Base-by-base conservation (phyloP, 2,113 vertebrate species). In the Osmerus mordax region DNA sequence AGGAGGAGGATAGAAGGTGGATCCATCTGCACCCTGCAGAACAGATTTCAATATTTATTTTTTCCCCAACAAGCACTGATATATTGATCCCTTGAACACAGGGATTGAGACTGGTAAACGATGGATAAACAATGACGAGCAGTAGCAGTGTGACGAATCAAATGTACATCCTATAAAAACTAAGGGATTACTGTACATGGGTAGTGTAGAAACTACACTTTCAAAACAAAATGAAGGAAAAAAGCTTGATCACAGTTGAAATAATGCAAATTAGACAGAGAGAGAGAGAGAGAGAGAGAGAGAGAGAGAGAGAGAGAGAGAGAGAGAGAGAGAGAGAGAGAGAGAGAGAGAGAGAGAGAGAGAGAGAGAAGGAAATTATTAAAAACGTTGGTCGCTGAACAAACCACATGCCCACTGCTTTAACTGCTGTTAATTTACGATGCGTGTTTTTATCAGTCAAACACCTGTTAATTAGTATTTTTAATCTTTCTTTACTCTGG, bases 381-480 rank as follows among this genome's bases (percentile, higher is more conserved):
- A 56, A 71, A 71, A 13, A 41, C 53, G 68, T 83, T 79, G 63
- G 81, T 69, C 63, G 77, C 77, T 75, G 67, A 74, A 80, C 69
- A 65, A 74, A 80, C 69, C 67, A 52, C 70, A 77, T 85, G 83
- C 81, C 86, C 83, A 83, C 75, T 81, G 87, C 84, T 88, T 80
- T 91, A 90, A 92, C 84, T 78, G 88, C 85, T 79, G 87, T 90
- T 93, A 93, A 94, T 95, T 94, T 93, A 93, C 88, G 88, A 86
- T 86, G 88, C 85, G 74, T 80, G 87, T 84, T 85, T 93, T 94
- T 92, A 94, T 94, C 91, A 85, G 89, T 89, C 87, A 91, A 81
- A 87, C 81, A 83, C 85, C 89, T 91, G 87, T 90, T 94, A 93
- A 94, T 94, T 92, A 93, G 87, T 92, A 92, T 92, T 93, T 93